Conservation (phyloP, 2,888 invertebrate species). For the Ormia ochracea region DNA sequence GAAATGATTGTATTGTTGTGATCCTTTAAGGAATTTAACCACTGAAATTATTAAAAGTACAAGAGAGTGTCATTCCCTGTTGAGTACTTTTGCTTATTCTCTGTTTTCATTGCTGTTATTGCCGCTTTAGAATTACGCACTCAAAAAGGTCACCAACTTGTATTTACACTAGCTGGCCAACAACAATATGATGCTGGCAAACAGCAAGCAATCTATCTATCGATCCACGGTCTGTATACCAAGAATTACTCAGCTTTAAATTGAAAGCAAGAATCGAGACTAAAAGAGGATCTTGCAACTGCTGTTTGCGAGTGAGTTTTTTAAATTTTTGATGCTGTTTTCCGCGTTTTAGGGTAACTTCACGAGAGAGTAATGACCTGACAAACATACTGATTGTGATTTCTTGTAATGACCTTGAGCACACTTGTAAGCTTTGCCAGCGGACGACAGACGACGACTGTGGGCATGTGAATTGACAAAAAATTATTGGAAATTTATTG, state of each 20-base stretch:
- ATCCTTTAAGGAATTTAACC: slow-evolving; percentile 55
- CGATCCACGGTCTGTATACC: slow-evolving; percentile 19
- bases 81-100: slow-evolving; percentile 36
- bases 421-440: slow-evolving; percentile 43
- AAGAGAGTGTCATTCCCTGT: slow-evolving; percentile 56
- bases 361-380: slow-evolving; percentile 56
- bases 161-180: slow-evolving; percentile 55
- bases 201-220: slow-evolving; percentile 3
- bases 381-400: slow-evolving; percentile 36
- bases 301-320: too few relatives aligned
- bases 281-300: slow-evolving; percentile 29
- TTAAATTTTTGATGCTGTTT: too few relatives aligned
- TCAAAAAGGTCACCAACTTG: slow-evolving; percentile 62
- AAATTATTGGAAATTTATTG: slow-evolving; percentile 41
- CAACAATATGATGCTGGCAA: slow-evolving; percentile 31
- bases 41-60: slow-evolving; percentile 27
- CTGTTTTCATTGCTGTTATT: not conserved
- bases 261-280: not conserved
- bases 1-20: slow-evolving; percentile 47
- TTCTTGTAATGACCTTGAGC: slow-evolving; percentile 58
- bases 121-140: slow-evolving; percentile 54
- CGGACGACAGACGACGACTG: not conserved
- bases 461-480: not conserved
- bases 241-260: slow-evolving; percentile 15
- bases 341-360: slow-evolving; percentile 43